Conservation (phyloP, 2,797 vertebrate genomes). For the Gallinago solitaria region DNA sequence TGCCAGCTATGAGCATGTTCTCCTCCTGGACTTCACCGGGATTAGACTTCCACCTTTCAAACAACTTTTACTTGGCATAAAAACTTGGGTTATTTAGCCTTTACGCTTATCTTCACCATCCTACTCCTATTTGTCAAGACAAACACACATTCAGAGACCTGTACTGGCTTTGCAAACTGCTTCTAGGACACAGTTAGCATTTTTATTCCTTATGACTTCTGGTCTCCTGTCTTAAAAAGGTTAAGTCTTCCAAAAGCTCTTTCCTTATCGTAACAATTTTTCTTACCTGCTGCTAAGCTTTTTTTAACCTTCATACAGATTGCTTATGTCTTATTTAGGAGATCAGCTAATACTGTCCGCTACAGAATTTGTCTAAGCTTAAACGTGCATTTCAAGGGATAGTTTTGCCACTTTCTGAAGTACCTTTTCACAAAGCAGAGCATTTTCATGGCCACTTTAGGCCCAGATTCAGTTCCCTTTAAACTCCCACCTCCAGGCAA, state of each 20-base stretch:
- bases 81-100: not conserved
- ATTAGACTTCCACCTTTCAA: not conserved
- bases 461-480: not conserved
- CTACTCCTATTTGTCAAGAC: not conserved
- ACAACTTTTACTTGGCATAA: not conserved
- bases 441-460: not conserved
- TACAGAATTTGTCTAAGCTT: not conserved
- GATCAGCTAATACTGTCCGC: not conserved
- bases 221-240: not conserved
- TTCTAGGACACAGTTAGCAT: fast-evolving
- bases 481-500: not conserved
- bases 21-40: not conserved
- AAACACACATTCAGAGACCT: not conserved
- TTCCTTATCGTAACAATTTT: fast-evolving
- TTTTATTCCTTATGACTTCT: not conserved
- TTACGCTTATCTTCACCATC: not conserved
- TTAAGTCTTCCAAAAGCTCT: not conserved
- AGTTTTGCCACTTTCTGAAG: not conserved
- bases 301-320: not conserved
- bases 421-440: not conserved
- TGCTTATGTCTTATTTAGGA: not conserved
- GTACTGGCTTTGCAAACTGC: not conserved
- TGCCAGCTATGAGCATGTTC: fast-evolving
- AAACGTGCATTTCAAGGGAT: not conserved
- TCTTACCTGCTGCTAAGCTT: not conserved